These are phyloP conservation scores for Mantis religiosa DNA, from an alignment of 2,888 invertebrate genomes.

Conservation along the genomic window DNA sequence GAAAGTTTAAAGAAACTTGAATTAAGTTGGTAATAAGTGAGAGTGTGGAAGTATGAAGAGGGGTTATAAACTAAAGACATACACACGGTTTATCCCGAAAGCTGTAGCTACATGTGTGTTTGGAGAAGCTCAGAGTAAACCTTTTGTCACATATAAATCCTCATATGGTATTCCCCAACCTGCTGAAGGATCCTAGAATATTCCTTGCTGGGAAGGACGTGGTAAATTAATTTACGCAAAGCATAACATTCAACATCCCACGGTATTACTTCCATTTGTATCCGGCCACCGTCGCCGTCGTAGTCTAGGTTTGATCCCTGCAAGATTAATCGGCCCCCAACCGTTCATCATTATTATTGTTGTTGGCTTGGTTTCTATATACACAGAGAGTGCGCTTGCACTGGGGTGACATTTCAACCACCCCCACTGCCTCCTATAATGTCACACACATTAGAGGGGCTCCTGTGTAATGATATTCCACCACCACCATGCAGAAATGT, in stretches of 20 bases:
- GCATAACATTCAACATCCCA: neutral
- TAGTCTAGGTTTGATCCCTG: neutral
- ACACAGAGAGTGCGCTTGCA: neutral
- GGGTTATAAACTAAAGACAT: too few relatives aligned
- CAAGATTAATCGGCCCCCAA: neutral
- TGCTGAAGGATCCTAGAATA: neutral
- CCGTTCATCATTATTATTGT: neutral
- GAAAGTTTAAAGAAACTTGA: too few relatives aligned
- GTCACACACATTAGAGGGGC: constrained; percentile 4
- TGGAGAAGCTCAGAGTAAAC: too few relatives aligned
- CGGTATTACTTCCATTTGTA: neutral
- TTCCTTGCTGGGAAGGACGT: neutral
- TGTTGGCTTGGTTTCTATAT: neutral
- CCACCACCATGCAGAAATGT: neutral
- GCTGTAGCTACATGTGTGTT: too few relatives aligned
- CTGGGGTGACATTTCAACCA: neutral
- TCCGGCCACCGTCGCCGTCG: neutral
- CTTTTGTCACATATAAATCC: too few relatives aligned
- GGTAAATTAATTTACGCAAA: neutral
- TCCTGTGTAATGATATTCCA: neutral
- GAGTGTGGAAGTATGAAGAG: too few relatives aligned
- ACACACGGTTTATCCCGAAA: too few relatives aligned
- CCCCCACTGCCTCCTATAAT: neutral
- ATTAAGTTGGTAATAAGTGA: too few relatives aligned
- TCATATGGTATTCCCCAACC: neutral